Evolutionary conservation across 2,113 vertebrate genomes (phyloP).

Genomic region (Pachycephala philippinensis): DNA sequence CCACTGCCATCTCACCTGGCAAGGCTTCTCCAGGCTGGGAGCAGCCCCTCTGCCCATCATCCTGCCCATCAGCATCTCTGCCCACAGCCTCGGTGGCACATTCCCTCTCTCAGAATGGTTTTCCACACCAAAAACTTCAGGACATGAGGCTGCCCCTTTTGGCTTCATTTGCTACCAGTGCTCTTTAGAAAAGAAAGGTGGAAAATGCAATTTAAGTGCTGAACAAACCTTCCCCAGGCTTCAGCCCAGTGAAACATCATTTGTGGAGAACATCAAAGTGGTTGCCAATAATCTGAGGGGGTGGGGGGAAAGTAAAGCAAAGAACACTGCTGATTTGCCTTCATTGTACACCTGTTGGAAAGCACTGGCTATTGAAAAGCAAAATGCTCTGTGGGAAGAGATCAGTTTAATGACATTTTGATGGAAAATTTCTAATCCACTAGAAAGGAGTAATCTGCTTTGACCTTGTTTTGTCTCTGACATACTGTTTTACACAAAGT

Average conservation of each 20-base stretch:
- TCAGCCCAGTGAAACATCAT: background rate
- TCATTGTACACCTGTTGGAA: background rate
- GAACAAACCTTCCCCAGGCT: background rate
- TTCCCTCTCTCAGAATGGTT: background rate
- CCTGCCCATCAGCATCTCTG: background rate
- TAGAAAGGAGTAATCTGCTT: background rate
- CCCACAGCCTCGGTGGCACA: background rate
- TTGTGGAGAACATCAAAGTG: background rate
- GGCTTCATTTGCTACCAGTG: background rate
- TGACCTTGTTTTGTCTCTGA: background rate
- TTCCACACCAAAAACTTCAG: background rate
- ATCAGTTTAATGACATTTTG: background rate
- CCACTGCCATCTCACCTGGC: background rate
- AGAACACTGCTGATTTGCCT: background rate
- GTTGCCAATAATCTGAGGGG: background rate
- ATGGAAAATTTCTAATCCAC: background rate
- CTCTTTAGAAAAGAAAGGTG: background rate
- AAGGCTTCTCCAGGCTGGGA: background rate
- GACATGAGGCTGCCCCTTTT: rapidly evolving
- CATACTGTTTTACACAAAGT: background rate
- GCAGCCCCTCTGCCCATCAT: background rate
- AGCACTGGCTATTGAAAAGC: background rate
- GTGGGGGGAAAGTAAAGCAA: background rate
- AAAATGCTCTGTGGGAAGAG: background rate
- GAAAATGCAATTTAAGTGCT: background rate